phyloP scores from a whole-genome alignment of 2,888 invertebrate genomes.

The Orthonychiurus folsomi region DNA sequence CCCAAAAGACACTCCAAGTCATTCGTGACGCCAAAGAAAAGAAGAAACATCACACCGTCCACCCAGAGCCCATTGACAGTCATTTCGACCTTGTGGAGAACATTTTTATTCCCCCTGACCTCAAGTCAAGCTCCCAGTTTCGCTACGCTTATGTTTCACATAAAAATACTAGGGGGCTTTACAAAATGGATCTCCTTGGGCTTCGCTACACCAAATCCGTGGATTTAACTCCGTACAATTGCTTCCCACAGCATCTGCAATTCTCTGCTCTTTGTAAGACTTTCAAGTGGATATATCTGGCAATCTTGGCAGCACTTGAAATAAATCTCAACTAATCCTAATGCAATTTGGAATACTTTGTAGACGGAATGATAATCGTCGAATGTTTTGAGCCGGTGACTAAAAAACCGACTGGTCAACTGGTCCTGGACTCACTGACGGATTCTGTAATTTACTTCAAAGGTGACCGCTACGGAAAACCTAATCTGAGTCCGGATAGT shows the following conservation, averaged over 20 bases:
- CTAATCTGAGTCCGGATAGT: conserved; percentile 62
- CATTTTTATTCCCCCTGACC: conserved; percentile 54
- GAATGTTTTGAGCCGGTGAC: conserved; percentile 61
- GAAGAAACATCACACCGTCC: conserved; percentile 61
- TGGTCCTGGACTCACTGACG: conserved; percentile 62
- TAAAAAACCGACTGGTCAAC: conserved; percentile 55
- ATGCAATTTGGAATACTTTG: conserved; percentile 9
- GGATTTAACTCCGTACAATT: conserved; percentile 62
- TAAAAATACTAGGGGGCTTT: conserved; percentile 60
- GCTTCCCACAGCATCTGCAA: conserved; percentile 59
- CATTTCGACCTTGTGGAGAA: conserved; percentile 63
- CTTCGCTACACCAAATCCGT: conserved; percentile 62
- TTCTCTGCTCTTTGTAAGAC: conserved; percentile 65
- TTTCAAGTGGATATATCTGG: no score
- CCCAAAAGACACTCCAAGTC: conserved; percentile 60
- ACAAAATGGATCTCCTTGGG: conserved; percentile 61
- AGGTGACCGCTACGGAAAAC: conserved; percentile 55
- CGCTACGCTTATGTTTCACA: conserved; percentile 67
- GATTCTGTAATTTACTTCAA: conserved; percentile 54
- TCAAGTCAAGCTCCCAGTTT: conserved; percentile 51
- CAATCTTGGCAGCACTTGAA: no score
- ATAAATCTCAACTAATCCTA: no score
- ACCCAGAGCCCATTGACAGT: conserved; percentile 64
- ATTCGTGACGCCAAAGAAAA: conserved; percentile 63
- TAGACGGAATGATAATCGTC: conserved; percentile 62